Evolutionary conservation across 2,797 vertebrate genomes (phyloP).

Genomic region (Tamandua tetradactyla): DNA sequence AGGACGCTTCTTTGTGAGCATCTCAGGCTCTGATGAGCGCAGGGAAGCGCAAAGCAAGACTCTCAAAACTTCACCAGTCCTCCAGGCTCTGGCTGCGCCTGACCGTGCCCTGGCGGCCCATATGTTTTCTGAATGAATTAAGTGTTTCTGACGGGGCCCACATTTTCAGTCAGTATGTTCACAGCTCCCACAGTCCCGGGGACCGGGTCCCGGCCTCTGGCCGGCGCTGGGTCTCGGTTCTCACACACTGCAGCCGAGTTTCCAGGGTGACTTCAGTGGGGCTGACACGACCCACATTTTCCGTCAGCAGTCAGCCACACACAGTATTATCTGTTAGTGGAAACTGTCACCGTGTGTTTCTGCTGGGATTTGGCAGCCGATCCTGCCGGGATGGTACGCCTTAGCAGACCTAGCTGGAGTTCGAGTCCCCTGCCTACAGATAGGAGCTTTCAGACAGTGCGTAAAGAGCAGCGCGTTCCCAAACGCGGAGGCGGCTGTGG

Average conservation of each 20-base stretch:
- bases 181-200: not conserved
- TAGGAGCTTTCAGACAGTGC: not conserved
- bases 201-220: not conserved
- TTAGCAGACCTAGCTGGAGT: not conserved
- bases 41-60: not conserved
- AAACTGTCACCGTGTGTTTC: conserved; percentile 46
- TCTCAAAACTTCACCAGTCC: not conserved
- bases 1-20: not conserved
- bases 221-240: not conserved
- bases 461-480: not conserved
- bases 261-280: conserved; percentile 56
- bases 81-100: not conserved
- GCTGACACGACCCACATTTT: conserved; percentile 61
- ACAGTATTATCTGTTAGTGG: conserved; percentile 47
- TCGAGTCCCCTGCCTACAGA: conserved; percentile 26
- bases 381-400: not conserved
- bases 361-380: conserved; percentile 42
- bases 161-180: conserved; percentile 20
- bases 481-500: not conserved
- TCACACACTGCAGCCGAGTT: not conserved
- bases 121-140: conserved; percentile 4
- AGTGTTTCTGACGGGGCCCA: conserved; percentile 60
- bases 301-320: conserved; percentile 43
- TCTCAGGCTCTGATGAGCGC: not conserved
- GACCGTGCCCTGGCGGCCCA: not conserved